Base-by-base conservation (phyloP, 2,797 vertebrate genomes). In the Austrolebias charrua region DNA sequence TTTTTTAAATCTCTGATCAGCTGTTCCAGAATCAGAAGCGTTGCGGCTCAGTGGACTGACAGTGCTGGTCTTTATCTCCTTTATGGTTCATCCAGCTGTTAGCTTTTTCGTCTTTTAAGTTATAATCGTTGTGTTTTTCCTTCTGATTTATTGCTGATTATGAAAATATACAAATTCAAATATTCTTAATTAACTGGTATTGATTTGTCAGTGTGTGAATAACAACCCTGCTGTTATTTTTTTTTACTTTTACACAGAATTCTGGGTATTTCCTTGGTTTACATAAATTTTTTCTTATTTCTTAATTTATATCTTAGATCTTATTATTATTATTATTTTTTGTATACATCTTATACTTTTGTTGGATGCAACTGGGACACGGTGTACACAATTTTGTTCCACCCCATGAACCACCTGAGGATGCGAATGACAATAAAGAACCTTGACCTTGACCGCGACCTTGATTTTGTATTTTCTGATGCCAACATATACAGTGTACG, bases 11-110 rank as follows among this genome's bases (percentile, higher is more conserved):
- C 14, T 6, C 35, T 6, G 1, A 44, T 47, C 68, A 87, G 77
- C 24, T 19, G 4, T 35, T 43, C 40, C 82, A 59, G 76, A 81
- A 53, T 76, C 82, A 3, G 64, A 72, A 24, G 29, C 4, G 0
- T 0, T 48, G 18, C 60, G 46, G 49, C 63, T 70, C 40, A 51
- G 31, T 59, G 43, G 65, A 59, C 33, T 70, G 2, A 66, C 46
- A 46, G 8, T 20, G 29, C 65, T 40, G 53, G 54, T 38, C 14
- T 74, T 48, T 43, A 50, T 53, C 0, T 60, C 15, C 38, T 62
- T 11, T 14, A 62, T 16, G 5, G 35, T 55, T 31, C 16, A 24
- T 24, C 24, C 29, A 40, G 24, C 24, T 43, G 33, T 40, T 29
- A 14, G 15, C 7, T 20, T 48, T 10, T 43, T 28, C n/a, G 4